These are phyloP conservation scores for Sarcophaga caerulescens DNA, from an alignment of 2,888 invertebrate species.

Conservation along the genomic window DNA sequence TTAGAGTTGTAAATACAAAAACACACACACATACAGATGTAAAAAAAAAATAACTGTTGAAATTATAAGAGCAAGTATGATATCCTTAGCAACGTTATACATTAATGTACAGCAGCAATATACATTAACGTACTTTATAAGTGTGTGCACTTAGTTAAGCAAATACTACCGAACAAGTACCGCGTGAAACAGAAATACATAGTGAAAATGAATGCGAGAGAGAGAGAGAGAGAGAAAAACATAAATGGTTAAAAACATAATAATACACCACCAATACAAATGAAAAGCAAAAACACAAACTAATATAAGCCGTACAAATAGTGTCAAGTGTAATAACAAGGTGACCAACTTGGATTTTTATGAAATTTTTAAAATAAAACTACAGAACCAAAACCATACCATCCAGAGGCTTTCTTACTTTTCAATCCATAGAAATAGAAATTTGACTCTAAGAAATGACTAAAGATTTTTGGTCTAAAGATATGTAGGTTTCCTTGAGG, in stretches of 20 bases:
- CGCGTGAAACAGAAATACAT: not conserved
- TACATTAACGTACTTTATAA: not conserved
- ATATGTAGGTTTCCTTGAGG: too few species aligned
- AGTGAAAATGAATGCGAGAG: not conserved
- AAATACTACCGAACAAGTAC: constrained; percentile 36
- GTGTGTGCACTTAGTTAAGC: constrained; percentile 36
- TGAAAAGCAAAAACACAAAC: not conserved
- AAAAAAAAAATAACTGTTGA: not conserved
- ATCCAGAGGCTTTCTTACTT: too few species aligned
- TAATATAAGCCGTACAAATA: too few species aligned
- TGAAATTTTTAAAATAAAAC: too few species aligned
- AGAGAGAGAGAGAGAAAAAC: not conserved
- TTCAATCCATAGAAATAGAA: too few species aligned
- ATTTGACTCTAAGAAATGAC: too few species aligned
- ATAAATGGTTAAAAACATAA: constrained; percentile 38
- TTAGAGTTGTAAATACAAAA: constrained; percentile 49
- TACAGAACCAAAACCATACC: too few species aligned
- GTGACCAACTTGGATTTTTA: not conserved
- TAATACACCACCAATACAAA: constrained; percentile 19
- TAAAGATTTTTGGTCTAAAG: too few species aligned
- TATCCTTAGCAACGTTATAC: not conserved
- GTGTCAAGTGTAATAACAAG: not conserved
- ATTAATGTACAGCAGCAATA: not conserved
- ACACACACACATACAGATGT: not conserved
- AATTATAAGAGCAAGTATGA: not conserved